A percentile compares a stretch with the other conserved stretches of the same genome.
Evolutionary conservation across 1,140 invertebrate species (phyloP).

Genomic region (Gryon sp.): DNA sequence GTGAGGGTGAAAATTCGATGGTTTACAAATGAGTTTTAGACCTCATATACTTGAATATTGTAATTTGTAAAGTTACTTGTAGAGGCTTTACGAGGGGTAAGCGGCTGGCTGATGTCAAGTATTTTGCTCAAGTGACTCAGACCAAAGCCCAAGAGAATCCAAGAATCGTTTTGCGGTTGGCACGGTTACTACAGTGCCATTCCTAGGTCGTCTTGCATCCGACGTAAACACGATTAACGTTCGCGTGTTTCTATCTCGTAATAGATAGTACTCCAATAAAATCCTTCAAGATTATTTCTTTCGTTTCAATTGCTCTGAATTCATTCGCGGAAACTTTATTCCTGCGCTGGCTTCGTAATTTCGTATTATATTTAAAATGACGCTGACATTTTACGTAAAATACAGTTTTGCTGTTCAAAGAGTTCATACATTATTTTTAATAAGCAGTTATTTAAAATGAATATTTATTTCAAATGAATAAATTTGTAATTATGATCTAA

Average conservation of each 20-base stretch:
- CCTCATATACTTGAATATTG: constrained; percentile 38
- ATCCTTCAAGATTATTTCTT: constrained; percentile 33
- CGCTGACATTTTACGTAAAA: too few species aligned
- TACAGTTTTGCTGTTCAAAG: too few species aligned
- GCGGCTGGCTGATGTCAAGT: constrained; percentile 38
- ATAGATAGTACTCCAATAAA: constrained; percentile 49
- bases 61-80: constrained; percentile 62
- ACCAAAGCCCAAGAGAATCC: constrained; percentile 59
- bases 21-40: constrained; percentile 33
- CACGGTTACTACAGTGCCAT: constrained; percentile 48
- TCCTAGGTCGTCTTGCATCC: constrained; percentile 35
- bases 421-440: too few species aligned
- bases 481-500: too few species aligned
- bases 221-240: constrained; percentile 62
- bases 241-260: constrained; percentile 47
- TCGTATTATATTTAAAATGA: too few species aligned
- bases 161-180: constrained; percentile 63
- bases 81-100: constrained; percentile 3
- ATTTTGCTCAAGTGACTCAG: constrained; percentile 52
- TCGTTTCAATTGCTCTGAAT: constrained; percentile 2
- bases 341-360: too few species aligned
- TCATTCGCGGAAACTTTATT: too few species aligned
- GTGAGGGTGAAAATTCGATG: constrained; percentile 26
- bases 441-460: too few species aligned
- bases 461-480: too few species aligned